A percentile compares a stretch with the other conserved stretches of the same genome.
Conservation (phyloP, 2,113 vertebrate species). For the Labeo rohita region DNA sequence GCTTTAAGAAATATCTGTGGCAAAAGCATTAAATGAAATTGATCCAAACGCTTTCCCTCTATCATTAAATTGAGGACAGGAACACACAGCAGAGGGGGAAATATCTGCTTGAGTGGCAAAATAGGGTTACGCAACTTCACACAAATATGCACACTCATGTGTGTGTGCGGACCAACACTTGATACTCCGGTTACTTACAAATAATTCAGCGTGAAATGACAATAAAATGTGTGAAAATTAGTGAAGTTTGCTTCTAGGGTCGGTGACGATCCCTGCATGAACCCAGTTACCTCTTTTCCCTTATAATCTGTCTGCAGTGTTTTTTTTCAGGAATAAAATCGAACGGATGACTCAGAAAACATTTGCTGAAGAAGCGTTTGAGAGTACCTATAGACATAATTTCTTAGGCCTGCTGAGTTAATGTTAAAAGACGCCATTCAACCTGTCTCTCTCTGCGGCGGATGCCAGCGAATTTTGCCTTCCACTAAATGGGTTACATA, state of each 20-base stretch:
- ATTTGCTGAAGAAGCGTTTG: slow-evolving; percentile 17
- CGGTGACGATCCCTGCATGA: background rate
- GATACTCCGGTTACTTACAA: background rate
- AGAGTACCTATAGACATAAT: slow-evolving; percentile 11
- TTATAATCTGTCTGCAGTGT: background rate
- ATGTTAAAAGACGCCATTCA: slow-evolving; percentile 28
- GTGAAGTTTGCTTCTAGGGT: background rate
- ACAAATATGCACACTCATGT: slow-evolving; percentile 5
- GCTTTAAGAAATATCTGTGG: slow-evolving; percentile 6
- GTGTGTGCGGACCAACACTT: slow-evolving; percentile 13
- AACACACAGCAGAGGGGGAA: background rate
- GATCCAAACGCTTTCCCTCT: slow-evolving; percentile 9
- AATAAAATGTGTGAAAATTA: slow-evolving; percentile 29
- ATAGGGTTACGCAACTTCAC: slow-evolving; percentile 8
- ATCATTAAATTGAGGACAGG: slow-evolving; percentile 21
- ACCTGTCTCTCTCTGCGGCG: background rate
- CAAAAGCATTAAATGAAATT: background rate
- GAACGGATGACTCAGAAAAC: slow-evolving; percentile 4
- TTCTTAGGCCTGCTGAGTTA: slow-evolving; percentile 16
- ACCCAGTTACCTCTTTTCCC: slow-evolving; percentile 5
- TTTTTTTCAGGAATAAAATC: background rate
- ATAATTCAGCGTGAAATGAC: slow-evolving; percentile 43
- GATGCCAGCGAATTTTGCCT: background rate
- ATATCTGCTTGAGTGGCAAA: slow-evolving; percentile 8
- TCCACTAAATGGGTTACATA: background rate